Evolutionary conservation across 2,113 vertebrate species (phyloP).

Genomic region (Labeo rohita): DNA sequence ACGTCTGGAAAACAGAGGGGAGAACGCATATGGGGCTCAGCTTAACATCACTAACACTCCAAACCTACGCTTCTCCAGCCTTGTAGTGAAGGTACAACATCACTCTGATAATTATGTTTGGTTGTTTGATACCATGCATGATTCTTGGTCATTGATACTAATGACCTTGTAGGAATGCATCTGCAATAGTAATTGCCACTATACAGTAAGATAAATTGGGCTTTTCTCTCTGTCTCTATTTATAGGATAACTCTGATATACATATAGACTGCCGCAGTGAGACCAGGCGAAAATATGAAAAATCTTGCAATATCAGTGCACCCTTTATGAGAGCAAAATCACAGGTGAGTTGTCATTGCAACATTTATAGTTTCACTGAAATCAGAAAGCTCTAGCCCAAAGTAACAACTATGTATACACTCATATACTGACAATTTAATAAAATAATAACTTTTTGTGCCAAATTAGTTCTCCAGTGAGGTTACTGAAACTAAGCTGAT

Average conservation of each 20-base stretch:
- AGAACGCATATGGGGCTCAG: constrained; percentile 87
- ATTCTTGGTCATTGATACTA: background rate
- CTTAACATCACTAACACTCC: constrained; percentile 89
- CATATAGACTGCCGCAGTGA: constrained; percentile 84
- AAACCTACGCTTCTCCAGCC: constrained; percentile 89
- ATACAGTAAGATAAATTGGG: background rate
- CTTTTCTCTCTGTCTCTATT: constrained; percentile 11
- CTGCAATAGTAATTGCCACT: background rate
- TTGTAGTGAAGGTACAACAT: constrained; percentile 83
- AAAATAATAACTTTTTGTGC: background rate
- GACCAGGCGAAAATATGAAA: constrained; percentile 75
- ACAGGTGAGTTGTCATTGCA: constrained; percentile 79
- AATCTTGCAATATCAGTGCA: constrained; percentile 88
- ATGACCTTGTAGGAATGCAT: background rate
- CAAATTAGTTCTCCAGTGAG: background rate
- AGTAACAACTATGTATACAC: background rate
- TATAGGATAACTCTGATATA: constrained; percentile 86
- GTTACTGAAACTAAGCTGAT: background rate
- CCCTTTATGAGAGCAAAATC: constrained; percentile 92
- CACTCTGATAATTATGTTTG: background rate
- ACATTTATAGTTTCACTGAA: background rate
- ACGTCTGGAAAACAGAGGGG: constrained; percentile 87
- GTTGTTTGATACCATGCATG: background rate
- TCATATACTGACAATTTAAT: background rate
- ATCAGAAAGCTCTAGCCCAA: background rate